Base-by-base conservation (phyloP, 92 coral and sea anemone genomes). In the Epizoanthus rinbou region DNA sequence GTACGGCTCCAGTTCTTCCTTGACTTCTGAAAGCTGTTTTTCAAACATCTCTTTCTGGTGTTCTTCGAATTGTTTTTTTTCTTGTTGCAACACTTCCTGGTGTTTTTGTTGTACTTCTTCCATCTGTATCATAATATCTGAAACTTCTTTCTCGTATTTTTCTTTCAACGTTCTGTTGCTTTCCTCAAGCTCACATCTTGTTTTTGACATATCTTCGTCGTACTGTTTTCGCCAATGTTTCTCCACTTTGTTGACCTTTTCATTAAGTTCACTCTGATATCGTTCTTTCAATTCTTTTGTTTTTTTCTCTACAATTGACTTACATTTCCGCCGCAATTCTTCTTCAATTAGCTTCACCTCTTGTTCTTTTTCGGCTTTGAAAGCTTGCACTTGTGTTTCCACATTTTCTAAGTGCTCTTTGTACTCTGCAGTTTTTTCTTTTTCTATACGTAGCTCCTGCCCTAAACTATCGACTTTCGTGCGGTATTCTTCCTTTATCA, bases 51-150 rank as follows among this genome's bases (percentile, higher is more conserved):
- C 95, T 45, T 90, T 88, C 79, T 95, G 98, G 47, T 94, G 80
- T 39, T 90, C 95, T 85, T 95, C 93, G 62, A 94, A 94, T 80
- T 89, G 89, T 73, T 43, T 80, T 21, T 90, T 82, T 68, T 92
- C 93, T 66, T 87, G 89, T 70, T 89, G 80, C 28, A 89, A 84
- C 22, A 94, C 98, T 72, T 95, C 94, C 74, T 91, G 96, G 67
- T 91, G 94, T 56, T 95, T 85, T 24, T 95, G 96, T 64, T 95
- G 98, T 0, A 95, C 90, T 66, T 93, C 96, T 45, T 95, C 98
- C 93, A 95, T 91, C 72, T 95, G 98, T 56, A 75, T 86, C 91
- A 94, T 88, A 15, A 95, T 91, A 33, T 95, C 98, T 2, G 98
- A 85, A 33, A 95, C 89, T 72, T 95, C 92, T 25, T 92, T 88